Percentiles rank a stretch among this genome's conserved stretches.
These are phyloP conservation scores for Climacteris rufus DNA, from an alignment of 2,113 vertebrate species.

Conservation along the genomic window DNA sequence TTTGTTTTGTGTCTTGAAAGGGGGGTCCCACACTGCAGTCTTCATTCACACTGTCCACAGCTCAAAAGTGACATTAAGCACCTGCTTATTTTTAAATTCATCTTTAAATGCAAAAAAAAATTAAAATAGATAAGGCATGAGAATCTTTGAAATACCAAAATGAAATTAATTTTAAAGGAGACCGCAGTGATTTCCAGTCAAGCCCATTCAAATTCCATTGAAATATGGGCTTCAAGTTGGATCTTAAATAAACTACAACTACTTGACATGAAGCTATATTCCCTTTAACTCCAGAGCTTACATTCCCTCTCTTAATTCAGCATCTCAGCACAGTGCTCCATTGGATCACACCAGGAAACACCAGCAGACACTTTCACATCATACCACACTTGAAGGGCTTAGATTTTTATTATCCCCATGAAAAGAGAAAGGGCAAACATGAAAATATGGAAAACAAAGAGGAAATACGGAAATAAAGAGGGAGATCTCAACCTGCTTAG, in stretches of 20 bases:
- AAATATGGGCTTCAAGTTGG: not conserved
- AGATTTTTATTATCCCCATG: not conserved
- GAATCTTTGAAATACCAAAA: not conserved
- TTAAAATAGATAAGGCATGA: not conserved
- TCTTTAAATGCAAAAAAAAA: not conserved
- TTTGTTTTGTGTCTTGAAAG: not conserved
- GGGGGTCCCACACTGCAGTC: not conserved
- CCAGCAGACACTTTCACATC: not conserved
- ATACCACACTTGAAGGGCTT: not conserved
- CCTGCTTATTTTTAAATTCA: not conserved
- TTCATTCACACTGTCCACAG: not conserved
- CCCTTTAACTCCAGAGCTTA: too few relatives aligned
- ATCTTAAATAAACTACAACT: not conserved
- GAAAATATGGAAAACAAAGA: too few relatives aligned
- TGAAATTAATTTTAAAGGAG: not conserved
- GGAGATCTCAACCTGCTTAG: not conserved
- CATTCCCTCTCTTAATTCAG: too few relatives aligned
- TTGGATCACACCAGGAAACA: not conserved
- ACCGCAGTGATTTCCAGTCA: not conserved
- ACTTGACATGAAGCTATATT: not conserved
- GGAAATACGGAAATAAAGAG: not conserved
- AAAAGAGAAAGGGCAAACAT: not conserved
- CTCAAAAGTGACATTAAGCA: not conserved
- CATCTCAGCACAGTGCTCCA: not conserved
- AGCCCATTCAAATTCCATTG: not conserved